phyloP scores from a whole-genome alignment of 53 echinoderm and acorn worm genomes.

The Astropecten irregularis region DNA sequence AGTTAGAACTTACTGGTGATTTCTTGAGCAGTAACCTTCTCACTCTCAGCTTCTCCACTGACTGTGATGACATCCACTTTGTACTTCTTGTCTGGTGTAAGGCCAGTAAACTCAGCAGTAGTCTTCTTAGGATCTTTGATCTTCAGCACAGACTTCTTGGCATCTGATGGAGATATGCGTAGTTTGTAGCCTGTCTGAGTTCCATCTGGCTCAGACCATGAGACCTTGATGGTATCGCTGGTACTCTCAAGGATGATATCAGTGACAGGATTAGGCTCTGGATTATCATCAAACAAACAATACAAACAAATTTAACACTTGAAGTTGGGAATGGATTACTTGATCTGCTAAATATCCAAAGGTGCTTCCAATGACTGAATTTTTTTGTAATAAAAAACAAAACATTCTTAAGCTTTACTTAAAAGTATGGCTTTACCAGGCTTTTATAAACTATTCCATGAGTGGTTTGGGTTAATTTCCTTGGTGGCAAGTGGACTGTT shows the following conservation, averaged over 20 bases:
- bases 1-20: slow-evolving; percentile 71
- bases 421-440: no score
- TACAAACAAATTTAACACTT: neutral
- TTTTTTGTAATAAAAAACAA: no score
- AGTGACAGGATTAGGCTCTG: slow-evolving; percentile 74
- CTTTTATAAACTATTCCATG: no score
- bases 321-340: neutral
- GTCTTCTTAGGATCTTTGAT: slow-evolving; percentile 78
- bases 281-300: neutral
- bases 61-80: slow-evolving; percentile 66
- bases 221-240: slow-evolving; percentile 55
- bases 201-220: slow-evolving; percentile 80
- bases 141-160: slow-evolving; percentile 76
- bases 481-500: no score
- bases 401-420: no score
- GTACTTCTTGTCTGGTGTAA: slow-evolving; percentile 81
- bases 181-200: slow-evolving; percentile 67
- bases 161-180: slow-evolving; percentile 76
- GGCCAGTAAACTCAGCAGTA: slow-evolving; percentile 76
- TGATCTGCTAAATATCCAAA: neutral
- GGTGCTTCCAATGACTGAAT: neutral
- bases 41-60: slow-evolving; percentile 79
- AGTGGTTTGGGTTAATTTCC: no score
- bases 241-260: slow-evolving; percentile 69
- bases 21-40: slow-evolving; percentile 70